Evolutionary conservation across 2,113 vertebrate species (phyloP), one percentile per base, ranked within the genome.

Genomic region (Oplegnathus fasciatus): DNA sequence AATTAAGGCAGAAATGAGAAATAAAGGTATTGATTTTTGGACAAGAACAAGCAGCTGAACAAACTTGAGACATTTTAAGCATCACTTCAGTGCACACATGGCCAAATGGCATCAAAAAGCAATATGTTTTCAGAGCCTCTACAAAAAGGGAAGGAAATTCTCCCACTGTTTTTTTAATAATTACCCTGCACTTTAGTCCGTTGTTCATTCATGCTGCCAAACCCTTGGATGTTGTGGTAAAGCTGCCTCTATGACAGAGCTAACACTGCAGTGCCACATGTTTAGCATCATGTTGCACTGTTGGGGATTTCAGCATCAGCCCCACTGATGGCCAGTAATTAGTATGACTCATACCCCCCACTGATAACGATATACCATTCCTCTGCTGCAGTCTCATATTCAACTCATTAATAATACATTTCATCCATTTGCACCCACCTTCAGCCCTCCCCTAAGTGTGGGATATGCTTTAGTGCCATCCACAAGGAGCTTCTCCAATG

Each of bases 351-450:
- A 89, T 73, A 76, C 76, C 76, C 81, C 84, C 85, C 34, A 26
- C 73, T 88, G 91, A 91, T 91, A 88, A 87, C 65, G 54, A 82
- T 74, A 86, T 82, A 61, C 77, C 74, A 62, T 80, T 88, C 74
- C 71, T 76, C 80, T 52, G 70, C 88, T 88, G 76, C 84, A 67
- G 3, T 92, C 94, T 95, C 90, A 91, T 89, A 92, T 93, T 91
- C 91, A 62, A 40, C 70, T 90, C 91, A 95, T 96, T 86, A 95
- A 96, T 95, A 94, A 95, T 95, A 89, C 58, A 95, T 92, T 74
- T 68, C 75, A 69, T 93, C 90, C 85, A 92, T 94, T 92, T 93
- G 77, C 91, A 46, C 26, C 40, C 74, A 22, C 44, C 30, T 22
- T 64, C 52, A n/a, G 46, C 54, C 44, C 61, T 62, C 75, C 48